Conservation (phyloP, 2,888 invertebrate genomes). For the Neoaliturus tenellus region DNA sequence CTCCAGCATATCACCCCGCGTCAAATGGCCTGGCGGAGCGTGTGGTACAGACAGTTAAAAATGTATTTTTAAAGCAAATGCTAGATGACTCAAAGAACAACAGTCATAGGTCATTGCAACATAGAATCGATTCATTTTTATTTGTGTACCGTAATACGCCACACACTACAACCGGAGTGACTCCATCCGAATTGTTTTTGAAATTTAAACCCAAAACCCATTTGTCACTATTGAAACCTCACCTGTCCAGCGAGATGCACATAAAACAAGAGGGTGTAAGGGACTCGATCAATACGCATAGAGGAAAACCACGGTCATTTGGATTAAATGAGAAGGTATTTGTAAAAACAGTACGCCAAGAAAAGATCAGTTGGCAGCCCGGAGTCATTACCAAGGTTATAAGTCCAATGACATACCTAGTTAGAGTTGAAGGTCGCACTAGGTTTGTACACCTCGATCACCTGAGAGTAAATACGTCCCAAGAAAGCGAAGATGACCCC, state of each 20-base stretch:
- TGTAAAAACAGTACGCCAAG: background rate
- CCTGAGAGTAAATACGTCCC: background rate
- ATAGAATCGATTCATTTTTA: background rate
- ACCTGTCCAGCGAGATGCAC: background rate
- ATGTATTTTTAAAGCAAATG: background rate
- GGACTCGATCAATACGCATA: background rate
- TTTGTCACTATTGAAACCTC: background rate
- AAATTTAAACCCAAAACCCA: background rate
- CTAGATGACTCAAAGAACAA: background rate
- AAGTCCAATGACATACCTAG: background rate
- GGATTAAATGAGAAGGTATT: background rate
- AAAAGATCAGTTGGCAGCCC: conserved; percentile 2
- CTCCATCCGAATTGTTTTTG: background rate
- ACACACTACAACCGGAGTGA: background rate
- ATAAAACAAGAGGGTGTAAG: background rate
- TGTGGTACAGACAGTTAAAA: background rate
- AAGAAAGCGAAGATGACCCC: background rate
- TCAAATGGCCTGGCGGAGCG: background rate
- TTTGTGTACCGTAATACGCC: conserved; percentile 26
- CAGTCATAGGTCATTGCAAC: background rate
- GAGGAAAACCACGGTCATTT: background rate
- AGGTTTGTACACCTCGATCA: background rate
- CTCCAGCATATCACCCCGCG: background rate
- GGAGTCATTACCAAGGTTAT: background rate
- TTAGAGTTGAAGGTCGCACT: background rate